Percentiles rank a stretch among this genome's conserved stretches.
Conservation (phyloP, 1,140 invertebrate species). For the Condylostylus longicornis region DNA sequence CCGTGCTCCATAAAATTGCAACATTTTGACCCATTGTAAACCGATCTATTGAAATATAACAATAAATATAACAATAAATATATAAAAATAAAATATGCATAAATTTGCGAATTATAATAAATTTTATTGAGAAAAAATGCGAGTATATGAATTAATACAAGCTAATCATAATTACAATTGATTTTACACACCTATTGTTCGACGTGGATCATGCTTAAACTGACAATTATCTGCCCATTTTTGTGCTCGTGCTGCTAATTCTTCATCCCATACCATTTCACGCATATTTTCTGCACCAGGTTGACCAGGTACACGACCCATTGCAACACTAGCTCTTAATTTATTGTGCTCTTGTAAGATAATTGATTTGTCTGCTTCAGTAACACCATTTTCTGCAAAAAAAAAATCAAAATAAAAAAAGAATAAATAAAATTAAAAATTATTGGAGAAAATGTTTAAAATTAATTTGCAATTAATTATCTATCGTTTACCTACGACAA, state of each 20-base stretch:
- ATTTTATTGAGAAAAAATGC: no score
- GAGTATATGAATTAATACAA: no score
- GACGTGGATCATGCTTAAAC: conserved; percentile 51
- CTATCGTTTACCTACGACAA: no score
- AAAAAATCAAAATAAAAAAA: no score
- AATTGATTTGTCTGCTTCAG: conserved; percentile 51
- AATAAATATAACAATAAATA: no score
- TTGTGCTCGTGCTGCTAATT: conserved; percentile 64
- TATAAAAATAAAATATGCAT: no score
- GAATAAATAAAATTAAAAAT: not conserved
- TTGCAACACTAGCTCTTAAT: conserved; percentile 58
- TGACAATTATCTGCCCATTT: conserved; percentile 66
- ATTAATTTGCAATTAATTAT: no score
- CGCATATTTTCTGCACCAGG: conserved; percentile 64
- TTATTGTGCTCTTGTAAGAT: conserved; percentile 68
- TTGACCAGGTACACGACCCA: conserved; percentile 58
- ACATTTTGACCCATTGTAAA: conserved; percentile 73
- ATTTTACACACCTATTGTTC: conserved; percentile 43
- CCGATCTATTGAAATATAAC: conserved; percentile 35
- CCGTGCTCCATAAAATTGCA: conserved; percentile 62
- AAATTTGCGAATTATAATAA: no score
- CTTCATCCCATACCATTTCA: conserved; percentile 80
- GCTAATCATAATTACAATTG: no score
- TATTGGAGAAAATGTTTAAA: not conserved
- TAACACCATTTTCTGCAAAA: conserved; percentile 39